Evolutionary conservation across 2,888 invertebrate species (phyloP).

Genomic region (Campaea margaritaria): DNA sequence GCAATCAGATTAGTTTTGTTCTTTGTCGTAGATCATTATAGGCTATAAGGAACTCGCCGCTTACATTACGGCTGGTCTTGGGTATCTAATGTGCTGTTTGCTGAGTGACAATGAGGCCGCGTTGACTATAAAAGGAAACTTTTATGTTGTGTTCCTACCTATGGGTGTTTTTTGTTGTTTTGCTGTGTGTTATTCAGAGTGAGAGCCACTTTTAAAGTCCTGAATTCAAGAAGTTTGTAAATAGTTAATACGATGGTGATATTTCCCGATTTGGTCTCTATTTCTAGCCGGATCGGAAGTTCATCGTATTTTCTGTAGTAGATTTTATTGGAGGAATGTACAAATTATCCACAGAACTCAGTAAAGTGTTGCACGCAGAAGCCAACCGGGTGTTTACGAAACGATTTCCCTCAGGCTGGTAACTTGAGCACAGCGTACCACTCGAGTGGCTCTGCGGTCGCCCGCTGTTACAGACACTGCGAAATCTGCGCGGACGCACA

Average conservation of each 20-base stretch:
- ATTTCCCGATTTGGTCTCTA: too few relatives aligned
- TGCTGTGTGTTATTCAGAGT: too few relatives aligned
- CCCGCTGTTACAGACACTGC: slow-evolving; percentile 64
- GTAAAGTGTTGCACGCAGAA: slow-evolving; percentile 39
- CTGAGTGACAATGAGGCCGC: slow-evolving; percentile 1
- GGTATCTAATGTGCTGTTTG: slow-evolving; percentile 9
- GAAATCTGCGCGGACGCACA: slow-evolving; percentile 61
- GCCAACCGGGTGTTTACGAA: slow-evolving; percentile 49
- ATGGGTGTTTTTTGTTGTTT: too few relatives aligned
- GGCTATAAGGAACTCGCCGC: slow-evolving; percentile 28
- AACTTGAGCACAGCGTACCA: slow-evolving; percentile 57
- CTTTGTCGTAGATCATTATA: slow-evolving; percentile 31
- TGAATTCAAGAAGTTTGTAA: not conserved
- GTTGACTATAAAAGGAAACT: slow-evolving; percentile 5
- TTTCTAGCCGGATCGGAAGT: too few relatives aligned
- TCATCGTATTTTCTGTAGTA: too few relatives aligned
- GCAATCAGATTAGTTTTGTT: slow-evolving; percentile 35
- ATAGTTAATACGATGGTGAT: too few relatives aligned
- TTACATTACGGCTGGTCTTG: slow-evolving; percentile 9
- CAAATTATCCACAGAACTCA: slow-evolving; percentile 36
- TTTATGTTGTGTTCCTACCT: slow-evolving; percentile 4
- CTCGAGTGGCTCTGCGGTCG: slow-evolving; percentile 67
- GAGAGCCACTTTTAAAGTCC: too few relatives aligned
- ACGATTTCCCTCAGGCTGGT: slow-evolving; percentile 65
- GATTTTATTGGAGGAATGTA: too few relatives aligned